A percentile compares a stretch with the other conserved stretches of the same genome.
These are phyloP conservation scores for Sipha flava DNA, from an alignment of 1,140 invertebrate genomes.

Conservation along the genomic window DNA sequence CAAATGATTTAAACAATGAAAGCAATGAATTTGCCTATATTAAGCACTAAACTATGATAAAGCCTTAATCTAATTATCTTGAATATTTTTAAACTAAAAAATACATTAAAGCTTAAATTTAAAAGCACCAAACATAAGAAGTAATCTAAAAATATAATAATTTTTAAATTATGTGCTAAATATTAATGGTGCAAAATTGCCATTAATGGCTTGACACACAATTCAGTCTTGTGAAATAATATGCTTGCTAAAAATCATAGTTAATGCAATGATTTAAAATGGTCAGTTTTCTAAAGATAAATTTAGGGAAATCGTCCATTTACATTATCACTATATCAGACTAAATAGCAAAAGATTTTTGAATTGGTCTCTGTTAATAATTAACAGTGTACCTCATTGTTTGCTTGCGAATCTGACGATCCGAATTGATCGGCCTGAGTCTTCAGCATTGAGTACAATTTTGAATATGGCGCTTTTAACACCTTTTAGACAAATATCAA, in stretches of 20 bases:
- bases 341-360: constrained; percentile 17
- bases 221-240: constrained; percentile 12
- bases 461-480: constrained; percentile 89
- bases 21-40: not conserved
- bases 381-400: constrained; percentile 44
- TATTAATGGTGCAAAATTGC: constrained; percentile 16
- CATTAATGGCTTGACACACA: not conserved
- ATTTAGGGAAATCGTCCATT: not conserved
- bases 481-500: constrained; percentile 52
- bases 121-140: not conserved
- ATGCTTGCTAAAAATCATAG: not conserved
- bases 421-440: constrained; percentile 60
- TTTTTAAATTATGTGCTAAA: constrained; percentile 1
- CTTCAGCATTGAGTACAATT: constrained; percentile 90
- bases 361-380: not conserved
- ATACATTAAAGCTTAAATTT: not conserved
- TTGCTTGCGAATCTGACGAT: constrained; percentile 65
- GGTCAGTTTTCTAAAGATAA: not conserved
- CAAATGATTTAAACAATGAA: not conserved
- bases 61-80: not conserved
- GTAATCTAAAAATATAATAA: not conserved
- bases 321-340: not conserved
- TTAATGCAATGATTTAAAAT: constrained; percentile 13
- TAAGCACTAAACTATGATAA: not conserved
- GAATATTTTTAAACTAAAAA: not conserved